These are phyloP conservation scores for Notarius lentiginosus DNA, from an alignment of 2,113 vertebrate genomes.

Conservation along the genomic window DNA sequence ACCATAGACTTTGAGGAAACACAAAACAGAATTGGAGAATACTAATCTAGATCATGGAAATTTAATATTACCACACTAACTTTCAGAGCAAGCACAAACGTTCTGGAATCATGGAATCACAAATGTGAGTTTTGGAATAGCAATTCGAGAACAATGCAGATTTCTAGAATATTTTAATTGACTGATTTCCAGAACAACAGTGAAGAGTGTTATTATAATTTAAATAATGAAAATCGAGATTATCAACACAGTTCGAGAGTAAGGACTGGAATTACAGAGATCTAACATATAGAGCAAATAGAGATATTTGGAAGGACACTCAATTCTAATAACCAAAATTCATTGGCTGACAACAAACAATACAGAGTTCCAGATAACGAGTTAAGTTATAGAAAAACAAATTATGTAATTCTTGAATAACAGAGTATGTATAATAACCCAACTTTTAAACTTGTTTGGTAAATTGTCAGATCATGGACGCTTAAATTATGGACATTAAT, in stretches of 20 bases:
- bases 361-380: too few species aligned
- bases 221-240: not conserved
- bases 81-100: too few species aligned
- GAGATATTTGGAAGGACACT: not conserved
- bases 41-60: not conserved
- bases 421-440: not conserved
- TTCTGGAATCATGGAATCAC: not conserved
- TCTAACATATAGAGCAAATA: not conserved
- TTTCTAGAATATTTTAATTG: not conserved
- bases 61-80: not conserved
- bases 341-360: not conserved
- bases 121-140: not conserved
- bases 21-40: not conserved
- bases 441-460: not conserved
- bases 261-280: not conserved
- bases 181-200: not conserved
- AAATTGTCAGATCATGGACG: not conserved
- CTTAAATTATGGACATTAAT: not conserved
- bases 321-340: not conserved
- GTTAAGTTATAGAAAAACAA: not conserved
- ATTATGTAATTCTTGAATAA: not conserved
- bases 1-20: not conserved
- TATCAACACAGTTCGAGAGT: not conserved
- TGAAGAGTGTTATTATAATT: not conserved
- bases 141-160: not conserved